These are phyloP conservation scores for Drosophila nasuta DNA, from an alignment of 1,140 invertebrate genomes.

Conservation along the genomic window DNA sequence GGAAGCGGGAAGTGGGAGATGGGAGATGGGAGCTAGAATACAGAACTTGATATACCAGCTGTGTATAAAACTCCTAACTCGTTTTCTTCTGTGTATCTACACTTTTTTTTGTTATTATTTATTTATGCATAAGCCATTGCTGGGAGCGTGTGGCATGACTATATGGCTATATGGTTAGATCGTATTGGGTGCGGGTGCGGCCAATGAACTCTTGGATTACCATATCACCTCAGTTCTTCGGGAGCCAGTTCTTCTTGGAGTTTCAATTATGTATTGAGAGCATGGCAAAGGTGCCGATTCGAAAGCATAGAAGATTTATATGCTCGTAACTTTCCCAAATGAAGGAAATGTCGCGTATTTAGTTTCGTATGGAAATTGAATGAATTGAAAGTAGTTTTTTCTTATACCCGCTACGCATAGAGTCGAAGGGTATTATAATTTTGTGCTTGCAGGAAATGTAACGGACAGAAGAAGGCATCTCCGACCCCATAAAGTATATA, in stretches of 20 bases:
- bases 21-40: neutral
- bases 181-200: conserved; percentile 30
- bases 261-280: conserved; percentile 17
- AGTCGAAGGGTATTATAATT: too few species aligned
- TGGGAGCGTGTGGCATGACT: neutral
- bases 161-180: conserved; percentile 4
- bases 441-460: too few species aligned
- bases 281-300: neutral
- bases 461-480: too few species aligned
- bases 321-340: neutral
- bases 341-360: conserved; percentile 3
- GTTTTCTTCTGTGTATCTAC: conserved; percentile 49
- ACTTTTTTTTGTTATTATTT: conserved; percentile 10
- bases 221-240: conserved; percentile 8
- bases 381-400: neutral
- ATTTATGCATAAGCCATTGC: conserved; percentile 42
- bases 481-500: too few species aligned
- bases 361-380: conserved; percentile 16
- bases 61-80: conserved; percentile 43
- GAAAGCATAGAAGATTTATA: conserved; percentile 15
- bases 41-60: conserved; percentile 65
- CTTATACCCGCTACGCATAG: too few species aligned
- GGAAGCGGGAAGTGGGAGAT: neutral
- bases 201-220: conserved; percentile 53
- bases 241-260: neutral